A percentile compares a stretch with the other conserved stretches of the same genome.
These are phyloP conservation scores for Brachyopa scutellaris DNA, from an alignment of 2,888 invertebrate species.

Conservation along the genomic window DNA sequence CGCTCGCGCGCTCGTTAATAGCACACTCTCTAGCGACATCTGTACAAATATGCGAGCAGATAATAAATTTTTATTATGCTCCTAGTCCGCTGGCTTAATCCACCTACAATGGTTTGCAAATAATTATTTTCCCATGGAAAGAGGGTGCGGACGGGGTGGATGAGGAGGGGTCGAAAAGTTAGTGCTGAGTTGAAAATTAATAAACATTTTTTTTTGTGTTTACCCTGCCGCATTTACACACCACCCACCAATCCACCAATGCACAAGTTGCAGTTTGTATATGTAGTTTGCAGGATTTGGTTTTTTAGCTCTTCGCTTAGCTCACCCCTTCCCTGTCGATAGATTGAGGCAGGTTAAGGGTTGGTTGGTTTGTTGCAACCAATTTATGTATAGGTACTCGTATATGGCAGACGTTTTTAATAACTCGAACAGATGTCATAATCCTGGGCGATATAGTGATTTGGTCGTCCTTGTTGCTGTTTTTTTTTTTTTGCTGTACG, in stretches of 20 bases:
- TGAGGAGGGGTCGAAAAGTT: constrained; percentile 30
- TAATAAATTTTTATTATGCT: constrained; percentile 72
- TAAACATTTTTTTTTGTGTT: constrained; percentile 60
- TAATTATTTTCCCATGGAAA: constrained; percentile 53
- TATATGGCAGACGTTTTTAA: constrained; percentile 67
- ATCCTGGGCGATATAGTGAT: constrained; percentile 57
- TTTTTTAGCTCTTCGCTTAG: constrained; percentile 9
- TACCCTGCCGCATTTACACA: constrained; percentile 3
- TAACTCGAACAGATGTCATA: constrained; percentile 73
- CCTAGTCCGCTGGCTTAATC: constrained; percentile 66
- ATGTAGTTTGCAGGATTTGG: constrained; percentile 41
- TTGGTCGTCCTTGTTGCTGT: constrained; percentile 43
- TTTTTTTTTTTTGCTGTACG: constrained; percentile 1
- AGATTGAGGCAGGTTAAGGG: constrained; percentile 71
- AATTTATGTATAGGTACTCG: constrained; percentile 9
- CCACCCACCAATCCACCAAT: not conserved
- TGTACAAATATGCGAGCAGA: constrained; percentile 70
- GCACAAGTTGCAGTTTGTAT: constrained; percentile 44
- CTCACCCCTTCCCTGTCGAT: not conserved
- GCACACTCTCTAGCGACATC: constrained; percentile 43
- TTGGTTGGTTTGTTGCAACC: constrained; percentile 30
- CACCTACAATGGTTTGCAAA: constrained; percentile 67
- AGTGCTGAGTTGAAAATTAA: constrained; percentile 68
- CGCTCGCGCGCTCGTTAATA: not conserved
- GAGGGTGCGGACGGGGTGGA: not conserved